These are phyloP conservation scores for Ophion obscuratus DNA, from an alignment of 2,888 invertebrate species.

Conservation along the genomic window DNA sequence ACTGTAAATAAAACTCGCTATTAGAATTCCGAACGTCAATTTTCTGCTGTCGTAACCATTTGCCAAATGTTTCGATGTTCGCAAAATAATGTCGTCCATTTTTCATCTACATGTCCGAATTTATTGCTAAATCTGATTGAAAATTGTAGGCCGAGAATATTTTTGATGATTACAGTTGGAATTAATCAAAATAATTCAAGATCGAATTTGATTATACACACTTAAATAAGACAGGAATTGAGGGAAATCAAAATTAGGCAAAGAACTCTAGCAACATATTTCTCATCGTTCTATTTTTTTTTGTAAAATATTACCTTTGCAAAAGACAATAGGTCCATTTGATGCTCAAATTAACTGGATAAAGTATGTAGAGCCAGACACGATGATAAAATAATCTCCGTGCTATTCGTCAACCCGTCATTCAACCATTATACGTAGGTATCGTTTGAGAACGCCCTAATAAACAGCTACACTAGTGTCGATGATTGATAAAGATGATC, in stretches of 20 bases:
- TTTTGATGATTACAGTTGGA: too few relatives aligned
- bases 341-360: neutral
- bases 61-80: too few relatives aligned
- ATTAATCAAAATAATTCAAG: too few relatives aligned
- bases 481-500: slow-evolving; percentile 35
- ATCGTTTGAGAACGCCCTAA: slow-evolving; percentile 15
- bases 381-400: slow-evolving; percentile 18
- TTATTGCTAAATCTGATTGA: too few relatives aligned
- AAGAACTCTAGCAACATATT: neutral
- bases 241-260: neutral
- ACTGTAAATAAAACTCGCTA: too few relatives aligned
- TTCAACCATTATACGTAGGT: neutral
- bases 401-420: neutral
- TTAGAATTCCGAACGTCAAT: too few relatives aligned
- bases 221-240: neutral
- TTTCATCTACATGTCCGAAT: too few relatives aligned
- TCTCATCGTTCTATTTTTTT: neutral
- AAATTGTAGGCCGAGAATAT: too few relatives aligned
- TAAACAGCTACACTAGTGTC: slow-evolving; percentile 16
- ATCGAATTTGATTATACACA: too few relatives aligned
- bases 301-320: neutral
- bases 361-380: neutral
- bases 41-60: too few relatives aligned
- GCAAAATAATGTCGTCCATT: too few relatives aligned
- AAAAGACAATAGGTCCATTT: neutral